Percentiles rank a stretch among this genome's conserved stretches.
Evolutionary conservation across 2,113 vertebrate species (phyloP).

Genomic region (Boleophthalmus pectinirostris): DNA sequence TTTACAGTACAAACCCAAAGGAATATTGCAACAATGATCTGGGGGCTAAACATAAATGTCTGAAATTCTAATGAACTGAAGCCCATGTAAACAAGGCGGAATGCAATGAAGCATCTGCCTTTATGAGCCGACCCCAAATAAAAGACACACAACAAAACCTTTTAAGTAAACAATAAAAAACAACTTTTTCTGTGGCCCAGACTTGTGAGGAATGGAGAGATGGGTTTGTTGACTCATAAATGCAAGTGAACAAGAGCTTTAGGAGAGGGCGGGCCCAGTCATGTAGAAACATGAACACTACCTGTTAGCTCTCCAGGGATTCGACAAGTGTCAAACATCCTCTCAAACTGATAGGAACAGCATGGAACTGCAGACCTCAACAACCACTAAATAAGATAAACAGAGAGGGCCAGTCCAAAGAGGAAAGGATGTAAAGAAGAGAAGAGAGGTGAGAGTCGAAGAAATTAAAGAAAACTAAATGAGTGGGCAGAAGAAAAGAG

Average conservation of each 20-base stretch:
- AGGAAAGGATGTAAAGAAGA: constrained; percentile 11
- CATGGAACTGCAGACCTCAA: constrained; percentile 84
- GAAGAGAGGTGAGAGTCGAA: constrained; percentile 17
- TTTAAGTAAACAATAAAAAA: not conserved
- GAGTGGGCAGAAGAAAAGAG: constrained; percentile 46
- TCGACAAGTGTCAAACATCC: constrained; percentile 86
- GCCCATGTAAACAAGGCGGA: not conserved
- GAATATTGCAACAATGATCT: not conserved
- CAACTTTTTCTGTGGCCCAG: not conserved
- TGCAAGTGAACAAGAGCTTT: constrained; percentile 6
- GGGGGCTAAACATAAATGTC: not conserved
- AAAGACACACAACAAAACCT: not conserved
- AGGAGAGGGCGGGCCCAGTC: not conserved
- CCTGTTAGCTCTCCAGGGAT: constrained; percentile 82
- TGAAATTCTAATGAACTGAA: not conserved
- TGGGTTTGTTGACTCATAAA: not conserved
- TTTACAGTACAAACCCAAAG: not conserved
- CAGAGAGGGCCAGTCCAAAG: constrained; percentile 28
- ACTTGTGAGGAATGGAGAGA: not conserved
- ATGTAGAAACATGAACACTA: constrained; percentile 58
- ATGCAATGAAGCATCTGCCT: not conserved
- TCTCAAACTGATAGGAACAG: constrained; percentile 87
- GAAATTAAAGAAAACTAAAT: constrained; percentile 7
- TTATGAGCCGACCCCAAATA: not conserved
- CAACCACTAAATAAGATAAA: constrained; percentile 77